A percentile compares a stretch with the other conserved stretches of the same genome.
These are phyloP conservation scores for Dolichallabes microphthalmus DNA, from an alignment of 2,113 vertebrate species.

Conservation along the genomic window DNA sequence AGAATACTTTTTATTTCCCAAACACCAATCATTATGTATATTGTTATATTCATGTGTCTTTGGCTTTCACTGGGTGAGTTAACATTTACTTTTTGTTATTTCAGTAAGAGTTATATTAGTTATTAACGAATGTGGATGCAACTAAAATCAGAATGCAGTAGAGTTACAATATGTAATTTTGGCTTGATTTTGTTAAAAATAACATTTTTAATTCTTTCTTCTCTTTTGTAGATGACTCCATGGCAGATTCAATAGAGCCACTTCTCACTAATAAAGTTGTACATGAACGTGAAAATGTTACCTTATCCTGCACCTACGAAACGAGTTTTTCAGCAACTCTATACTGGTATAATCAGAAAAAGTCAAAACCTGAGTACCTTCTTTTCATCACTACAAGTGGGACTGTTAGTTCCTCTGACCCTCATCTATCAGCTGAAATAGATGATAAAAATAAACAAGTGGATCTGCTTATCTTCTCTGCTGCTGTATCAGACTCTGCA, in stretches of 20 bases:
- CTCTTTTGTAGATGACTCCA: too few relatives aligned
- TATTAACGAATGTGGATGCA: too few relatives aligned
- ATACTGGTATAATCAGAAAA: background rate
- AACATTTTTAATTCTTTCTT: too few relatives aligned
- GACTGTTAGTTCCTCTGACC: background rate
- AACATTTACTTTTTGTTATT: too few relatives aligned
- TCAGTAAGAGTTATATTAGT: too few relatives aligned
- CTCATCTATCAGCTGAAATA: background rate
- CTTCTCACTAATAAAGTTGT: background rate
- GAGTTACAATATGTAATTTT: too few relatives aligned
- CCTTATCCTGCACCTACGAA: slow-evolving; percentile 31
- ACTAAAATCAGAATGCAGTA: too few relatives aligned
- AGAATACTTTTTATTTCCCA: too few relatives aligned
- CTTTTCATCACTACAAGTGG: background rate
- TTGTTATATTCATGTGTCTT: too few relatives aligned
- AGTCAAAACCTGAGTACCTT: slow-evolving; percentile 33
- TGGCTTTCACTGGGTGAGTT: too few relatives aligned
- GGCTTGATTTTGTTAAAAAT: too few relatives aligned
- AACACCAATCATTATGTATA: too few relatives aligned
- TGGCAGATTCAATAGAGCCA: background rate
- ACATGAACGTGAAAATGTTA: background rate
- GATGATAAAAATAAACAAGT: slow-evolving; percentile 5
- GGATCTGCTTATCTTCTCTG: slow-evolving; percentile 31
- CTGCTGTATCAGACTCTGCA: slow-evolving; percentile 43
- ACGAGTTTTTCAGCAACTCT: background rate